Conservation (phyloP, 2,113 vertebrate genomes). For the Sclerurus mexicanus region DNA sequence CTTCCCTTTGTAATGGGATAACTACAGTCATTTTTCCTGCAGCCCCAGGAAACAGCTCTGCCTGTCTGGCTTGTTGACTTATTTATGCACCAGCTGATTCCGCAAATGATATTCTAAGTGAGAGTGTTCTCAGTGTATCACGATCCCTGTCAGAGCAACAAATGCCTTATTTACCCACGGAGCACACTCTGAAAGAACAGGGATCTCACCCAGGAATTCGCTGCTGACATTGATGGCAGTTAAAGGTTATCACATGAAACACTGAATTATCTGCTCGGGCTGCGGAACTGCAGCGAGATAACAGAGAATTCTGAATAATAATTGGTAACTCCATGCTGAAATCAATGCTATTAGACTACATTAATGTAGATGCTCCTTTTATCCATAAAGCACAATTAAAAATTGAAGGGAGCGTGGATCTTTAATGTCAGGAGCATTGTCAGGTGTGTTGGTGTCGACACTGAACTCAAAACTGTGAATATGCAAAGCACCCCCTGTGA, state of each 20-base stretch:
- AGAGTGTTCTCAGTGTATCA: neutral
- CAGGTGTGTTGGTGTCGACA: neutral
- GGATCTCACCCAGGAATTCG: neutral
- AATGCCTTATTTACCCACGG: neutral
- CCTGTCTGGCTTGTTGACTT: neutral
- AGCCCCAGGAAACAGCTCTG: neutral
- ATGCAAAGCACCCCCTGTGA: rapidly evolving
- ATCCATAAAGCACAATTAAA: neutral
- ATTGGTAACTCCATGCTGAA: neutral
- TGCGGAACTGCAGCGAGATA: neutral
- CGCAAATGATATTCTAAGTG: neutral
- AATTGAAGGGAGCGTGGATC: neutral
- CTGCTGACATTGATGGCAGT: neutral
- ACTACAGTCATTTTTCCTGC: neutral
- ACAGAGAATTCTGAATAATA: constrained; percentile 28
- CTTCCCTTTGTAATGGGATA: neutral
- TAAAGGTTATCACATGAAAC: constrained; percentile 17
- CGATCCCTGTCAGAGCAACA: neutral
- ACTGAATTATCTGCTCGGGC: neutral
- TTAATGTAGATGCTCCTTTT: neutral
- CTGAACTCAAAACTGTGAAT: neutral
- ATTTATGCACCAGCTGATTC: neutral
- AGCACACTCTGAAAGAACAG: neutral
- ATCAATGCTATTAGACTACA: constrained; percentile 4
- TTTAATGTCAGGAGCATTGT: neutral